These are phyloP conservation scores for Hephaestus fuliginosus DNA, from an alignment of 2,797 vertebrate species.

Conservation along the genomic window DNA sequence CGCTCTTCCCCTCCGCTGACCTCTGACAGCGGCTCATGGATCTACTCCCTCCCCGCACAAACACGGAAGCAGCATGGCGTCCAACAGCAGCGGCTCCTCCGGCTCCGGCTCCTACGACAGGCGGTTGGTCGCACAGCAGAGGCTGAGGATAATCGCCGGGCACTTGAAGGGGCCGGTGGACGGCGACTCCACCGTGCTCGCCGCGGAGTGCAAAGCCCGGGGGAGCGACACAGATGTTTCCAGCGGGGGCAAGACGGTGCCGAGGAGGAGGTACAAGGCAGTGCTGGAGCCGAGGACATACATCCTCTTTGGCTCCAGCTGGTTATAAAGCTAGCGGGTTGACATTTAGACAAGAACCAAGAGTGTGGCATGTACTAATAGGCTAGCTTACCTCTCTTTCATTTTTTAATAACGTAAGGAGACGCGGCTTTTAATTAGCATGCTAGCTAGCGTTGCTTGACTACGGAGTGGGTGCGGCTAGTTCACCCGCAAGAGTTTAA, in stretches of 20 bases:
- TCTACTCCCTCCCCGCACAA: slow-evolving; percentile 76
- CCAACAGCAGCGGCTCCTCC: slow-evolving; percentile 67
- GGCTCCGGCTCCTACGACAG: slow-evolving; percentile 74
- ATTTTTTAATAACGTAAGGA: background rate
- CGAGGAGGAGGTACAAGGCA: slow-evolving; percentile 85
- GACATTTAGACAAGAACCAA: background rate
- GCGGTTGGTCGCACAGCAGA: slow-evolving; percentile 81
- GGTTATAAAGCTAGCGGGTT: slow-evolving; percentile 15
- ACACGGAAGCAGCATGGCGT: slow-evolving; percentile 93
- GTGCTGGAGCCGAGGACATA: slow-evolving; percentile 62
- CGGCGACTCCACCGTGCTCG: slow-evolving; percentile 56
- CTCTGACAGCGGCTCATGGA: slow-evolving; percentile 71
- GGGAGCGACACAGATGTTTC: slow-evolving; percentile 47
- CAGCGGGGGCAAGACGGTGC: slow-evolving; percentile 74
- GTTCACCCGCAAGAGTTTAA: slow-evolving; percentile 16
- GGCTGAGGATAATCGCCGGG: slow-evolving; percentile 84
- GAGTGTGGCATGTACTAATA: background rate
- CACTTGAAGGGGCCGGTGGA: slow-evolving; percentile 77
- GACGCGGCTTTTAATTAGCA: slow-evolving; percentile 51
- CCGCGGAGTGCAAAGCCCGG: slow-evolving; percentile 82
- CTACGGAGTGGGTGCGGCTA: slow-evolving; percentile 78
- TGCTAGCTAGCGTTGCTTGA: slow-evolving; percentile 53
- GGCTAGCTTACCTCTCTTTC: accelerated
- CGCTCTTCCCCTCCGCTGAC: slow-evolving; percentile 69
- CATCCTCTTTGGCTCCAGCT: slow-evolving; percentile 43